Evolutionary conservation across 2,113 vertebrate genomes (phyloP), one percentile per base, ranked within the genome.

Genomic region (Scomber colias): DNA sequence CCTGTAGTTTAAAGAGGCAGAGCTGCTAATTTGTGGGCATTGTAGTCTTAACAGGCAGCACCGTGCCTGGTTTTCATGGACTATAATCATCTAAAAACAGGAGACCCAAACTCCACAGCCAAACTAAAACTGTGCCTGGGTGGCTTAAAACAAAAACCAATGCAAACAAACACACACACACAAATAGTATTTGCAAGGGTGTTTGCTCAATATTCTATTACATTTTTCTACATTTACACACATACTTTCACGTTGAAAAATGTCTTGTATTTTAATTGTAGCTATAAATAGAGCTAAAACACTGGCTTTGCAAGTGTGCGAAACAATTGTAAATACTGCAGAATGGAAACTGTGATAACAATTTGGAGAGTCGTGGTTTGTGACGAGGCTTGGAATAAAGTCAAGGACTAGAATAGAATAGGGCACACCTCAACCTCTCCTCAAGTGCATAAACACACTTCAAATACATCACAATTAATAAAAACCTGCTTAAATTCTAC

Each of bases 1-100:
- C 69, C 67, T 82, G 85, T 82, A 75, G 77, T 85, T 87, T 87
- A 35, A 85, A 82, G 71, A 69, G 73, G 50, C 70, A 74, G 75
- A 90, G 71, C 79, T 81, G 88, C 80, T 89, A 81, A 87, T 92
- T 88, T 90, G 86, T 83, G 87, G 84, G 60, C 69, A 86, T 87
- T 82, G 80, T 79, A 88, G 85, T 77, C 89, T 77, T 83, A 83
- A 89, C 83, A 81, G 48, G 75, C 49, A 65, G 82, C 74, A 64
- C 71, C 27, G 2, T 81, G 62, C 50, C 30, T 7, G 17, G 68
- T 66, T 59, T 64, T 51, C 65, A 40, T 68, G 68, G 70, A 73
- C 82, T 87, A 77, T 88, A 88, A 90, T 89, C 82, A 56, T 79
- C 83, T 77, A 59, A 80, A 71, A 72, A 71, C 66, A 45, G 48